Evolutionary conservation across 1,140 invertebrate genomes (phyloP).

Genomic region (Oncopodura yosiiana): DNA sequence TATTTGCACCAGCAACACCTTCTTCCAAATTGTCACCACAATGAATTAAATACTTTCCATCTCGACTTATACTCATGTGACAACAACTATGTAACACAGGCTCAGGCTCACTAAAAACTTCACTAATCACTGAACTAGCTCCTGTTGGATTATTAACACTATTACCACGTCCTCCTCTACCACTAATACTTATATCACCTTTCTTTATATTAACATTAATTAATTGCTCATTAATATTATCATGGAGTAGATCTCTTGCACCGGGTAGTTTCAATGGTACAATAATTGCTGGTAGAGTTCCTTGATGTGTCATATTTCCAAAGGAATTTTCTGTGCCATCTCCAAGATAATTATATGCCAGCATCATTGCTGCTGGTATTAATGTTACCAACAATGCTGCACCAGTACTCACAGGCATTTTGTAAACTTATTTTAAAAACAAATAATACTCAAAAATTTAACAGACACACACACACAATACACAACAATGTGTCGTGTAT

Average conservation of each 20-base stretch:
- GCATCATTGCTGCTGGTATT: constrained; percentile 17
- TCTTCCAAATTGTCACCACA: constrained; percentile 2
- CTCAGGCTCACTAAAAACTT: not conserved
- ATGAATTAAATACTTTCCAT: not conserved
- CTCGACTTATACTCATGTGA: constrained; percentile 5
- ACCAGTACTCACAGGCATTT: constrained; percentile 16
- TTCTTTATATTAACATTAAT: no score
- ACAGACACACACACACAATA: no score
- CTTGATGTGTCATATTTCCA: not conserved
- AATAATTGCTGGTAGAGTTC: no score
- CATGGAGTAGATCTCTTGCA: no score
- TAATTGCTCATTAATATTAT: no score
- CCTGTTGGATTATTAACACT: no score
- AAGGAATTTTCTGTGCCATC: not conserved
- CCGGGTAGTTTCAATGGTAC: no score
- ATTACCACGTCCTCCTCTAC: no score
- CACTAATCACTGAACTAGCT: not conserved
- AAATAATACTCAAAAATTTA: not conserved
- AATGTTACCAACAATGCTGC: constrained; percentile 11
- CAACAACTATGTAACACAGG: constrained; percentile 7
- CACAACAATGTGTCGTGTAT: no score
- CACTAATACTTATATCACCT: no score
- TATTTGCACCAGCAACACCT: not conserved
- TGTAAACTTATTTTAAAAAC: not conserved
- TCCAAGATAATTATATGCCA: constrained; percentile 15